These are phyloP conservation scores for Scrobipalpa atriplicella DNA, from an alignment of 2,888 invertebrate genomes.

Conservation along the genomic window DNA sequence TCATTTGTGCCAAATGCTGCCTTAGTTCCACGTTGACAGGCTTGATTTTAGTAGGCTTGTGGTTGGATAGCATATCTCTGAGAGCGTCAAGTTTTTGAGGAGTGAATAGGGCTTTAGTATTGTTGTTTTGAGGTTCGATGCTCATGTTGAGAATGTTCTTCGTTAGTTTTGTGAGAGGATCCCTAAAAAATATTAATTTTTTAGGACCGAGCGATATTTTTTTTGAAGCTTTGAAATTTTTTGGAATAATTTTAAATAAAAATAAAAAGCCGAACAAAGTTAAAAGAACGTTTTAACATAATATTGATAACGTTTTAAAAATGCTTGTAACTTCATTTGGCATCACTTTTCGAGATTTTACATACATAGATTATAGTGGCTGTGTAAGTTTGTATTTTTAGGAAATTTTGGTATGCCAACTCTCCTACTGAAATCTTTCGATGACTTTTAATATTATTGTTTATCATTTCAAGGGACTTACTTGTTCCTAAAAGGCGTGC, in stretches of 20 bases:
- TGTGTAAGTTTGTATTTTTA: no score
- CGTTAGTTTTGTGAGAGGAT: constrained; percentile 72
- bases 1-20: constrained; percentile 64
- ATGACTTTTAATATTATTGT: not conserved
- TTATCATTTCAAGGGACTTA: constrained; percentile 35
- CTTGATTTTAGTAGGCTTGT: constrained; percentile 78
- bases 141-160: constrained; percentile 80
- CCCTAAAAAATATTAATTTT: constrained; percentile 49
- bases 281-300: no score
- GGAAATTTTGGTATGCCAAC: no score
- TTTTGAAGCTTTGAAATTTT: not conserved
- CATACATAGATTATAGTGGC: no score
- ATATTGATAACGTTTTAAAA: no score
- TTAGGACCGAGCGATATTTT: not conserved
- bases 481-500: constrained; percentile 67
- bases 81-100: constrained; percentile 78
- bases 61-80: constrained; percentile 74
- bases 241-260: not conserved
- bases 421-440: no score
- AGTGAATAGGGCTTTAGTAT: constrained; percentile 66
- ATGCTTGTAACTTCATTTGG: no score
- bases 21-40: constrained; percentile 74
- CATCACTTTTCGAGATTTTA: no score
- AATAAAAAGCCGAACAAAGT: not conserved
- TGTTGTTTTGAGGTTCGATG: constrained; percentile 68